Conservation (phyloP, 1,140 invertebrate species). For the Glomeris maerens region DNA sequence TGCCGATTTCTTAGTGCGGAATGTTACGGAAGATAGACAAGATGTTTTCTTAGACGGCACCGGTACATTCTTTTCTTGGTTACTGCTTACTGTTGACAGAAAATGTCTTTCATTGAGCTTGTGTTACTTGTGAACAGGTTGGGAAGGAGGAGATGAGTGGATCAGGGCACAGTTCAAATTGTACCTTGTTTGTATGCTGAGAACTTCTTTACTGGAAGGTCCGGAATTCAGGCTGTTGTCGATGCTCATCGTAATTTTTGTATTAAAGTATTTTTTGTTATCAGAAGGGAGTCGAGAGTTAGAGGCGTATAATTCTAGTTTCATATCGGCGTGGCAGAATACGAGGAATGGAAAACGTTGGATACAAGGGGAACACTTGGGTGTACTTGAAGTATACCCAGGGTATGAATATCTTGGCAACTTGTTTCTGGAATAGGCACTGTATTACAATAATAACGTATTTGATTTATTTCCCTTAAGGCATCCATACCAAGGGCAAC, state of each 20-base stretch:
- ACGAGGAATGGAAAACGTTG: slow-evolving; percentile 82
- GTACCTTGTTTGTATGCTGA: slow-evolving; percentile 74
- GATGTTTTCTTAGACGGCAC: slow-evolving; percentile 63
- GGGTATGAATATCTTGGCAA: too few relatives aligned
- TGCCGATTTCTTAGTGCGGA: slow-evolving; percentile 79
- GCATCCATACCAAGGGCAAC: slow-evolving; percentile 81
- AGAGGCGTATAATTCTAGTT: slow-evolving; percentile 77
- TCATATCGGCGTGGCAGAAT: slow-evolving; percentile 66
- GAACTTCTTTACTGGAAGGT: slow-evolving; percentile 64
- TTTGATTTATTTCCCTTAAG: slow-evolving; percentile 24
- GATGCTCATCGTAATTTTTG: slow-evolving; percentile 7
- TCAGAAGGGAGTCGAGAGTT: slow-evolving; percentile 54
- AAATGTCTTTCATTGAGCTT: too few relatives aligned
- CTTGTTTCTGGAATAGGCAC: background rate
- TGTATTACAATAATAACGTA: slow-evolving; percentile 1
- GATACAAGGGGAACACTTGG: slow-evolving; percentile 41
- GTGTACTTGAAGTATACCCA: slow-evolving; percentile 47
- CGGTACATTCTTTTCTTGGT: slow-evolving; percentile 31
- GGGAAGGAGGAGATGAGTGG: slow-evolving; percentile 91
- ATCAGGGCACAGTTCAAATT: slow-evolving; percentile 84
- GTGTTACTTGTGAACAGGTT: slow-evolving; percentile 36
- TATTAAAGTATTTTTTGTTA: slow-evolving; percentile 4
- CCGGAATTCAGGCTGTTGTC: slow-evolving; percentile 13
- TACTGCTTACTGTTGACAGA: too few relatives aligned
- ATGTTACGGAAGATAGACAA: slow-evolving; percentile 60